Base-by-base conservation (phyloP, 2,888 invertebrate genomes). In the Encarsia formosa region DNA sequence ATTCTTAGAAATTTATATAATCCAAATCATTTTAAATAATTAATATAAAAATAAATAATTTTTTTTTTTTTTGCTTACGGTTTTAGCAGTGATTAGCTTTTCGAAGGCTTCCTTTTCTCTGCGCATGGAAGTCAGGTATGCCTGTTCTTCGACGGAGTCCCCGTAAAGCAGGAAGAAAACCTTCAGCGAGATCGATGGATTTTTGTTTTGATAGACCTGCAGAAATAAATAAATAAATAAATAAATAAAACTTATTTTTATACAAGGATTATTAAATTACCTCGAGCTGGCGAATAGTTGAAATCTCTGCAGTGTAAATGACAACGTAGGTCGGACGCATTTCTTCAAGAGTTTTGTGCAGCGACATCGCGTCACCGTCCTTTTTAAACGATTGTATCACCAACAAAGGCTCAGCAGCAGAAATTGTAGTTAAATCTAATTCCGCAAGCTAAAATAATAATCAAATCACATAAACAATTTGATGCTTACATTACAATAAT, bases 21-120 rank as follows among this genome's bases (percentile, higher is more conserved):
- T 13, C 13, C 8, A 29, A 9, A 13, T 29, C 29, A 8, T 9
- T 29, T 29, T 29, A 13, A 38, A 38, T 19, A 43, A 45, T 38
- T 23, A 20, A 35, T 48, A 11, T 44, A 39, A 47, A 41, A 35
- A 23, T 39, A 35, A 41, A 49, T 44, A 26, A 26, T 26, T 26
- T 26, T 8, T 34, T 22, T 44, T 29, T 32, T 45, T 8, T 47
- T 31, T 5, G 57, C 82, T 79, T 76, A 93, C 94, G 65, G 89
- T 87, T 79, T 97, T 98, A 23, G 92, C 88, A 69, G 87, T 84
- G 62, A 99, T 96, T 34, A 99, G 79, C 62, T 82, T 79, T 69
- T 98, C 96, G 74, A 99, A 98, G 0, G 97, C 91, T 67, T 90
- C 86, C 71, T 97, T 98, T 75, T 99, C 99, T 56, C 89, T 81